phyloP scores from a whole-genome alignment of 2,113 vertebrate genomes.

The Pseudorhombus dupliciocellatus region DNA sequence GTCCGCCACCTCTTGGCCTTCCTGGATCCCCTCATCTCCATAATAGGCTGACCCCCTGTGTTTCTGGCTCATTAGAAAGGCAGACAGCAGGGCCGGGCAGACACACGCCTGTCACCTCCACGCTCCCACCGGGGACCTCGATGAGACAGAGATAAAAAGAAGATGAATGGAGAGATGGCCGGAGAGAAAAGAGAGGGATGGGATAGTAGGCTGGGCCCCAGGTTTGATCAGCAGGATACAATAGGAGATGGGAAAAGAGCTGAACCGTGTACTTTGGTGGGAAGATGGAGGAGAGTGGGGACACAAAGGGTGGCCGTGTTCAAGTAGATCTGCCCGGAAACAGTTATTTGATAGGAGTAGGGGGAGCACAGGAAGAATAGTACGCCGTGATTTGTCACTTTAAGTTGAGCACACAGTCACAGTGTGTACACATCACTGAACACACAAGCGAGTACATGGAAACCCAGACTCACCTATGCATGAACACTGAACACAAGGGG shows the following conservation, averaged over 20 bases:
- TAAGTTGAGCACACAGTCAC: constrained; percentile 12
- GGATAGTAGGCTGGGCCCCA: constrained; percentile 40
- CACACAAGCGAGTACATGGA: not conserved
- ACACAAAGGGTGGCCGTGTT: constrained; percentile 19
- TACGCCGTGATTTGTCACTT: constrained; percentile 42
- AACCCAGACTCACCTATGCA: constrained; percentile 2
- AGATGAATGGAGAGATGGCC: constrained; percentile 54
- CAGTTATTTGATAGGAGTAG: constrained; percentile 48
- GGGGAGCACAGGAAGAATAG: constrained; percentile 7
- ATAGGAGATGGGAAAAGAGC: constrained; percentile 3
- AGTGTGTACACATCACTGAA: constrained; percentile 2
- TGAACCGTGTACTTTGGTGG: constrained; percentile 14
- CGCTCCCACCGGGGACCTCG: constrained; percentile 62
- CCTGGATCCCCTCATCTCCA: constrained; percentile 84
- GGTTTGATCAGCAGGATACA: constrained; percentile 56
- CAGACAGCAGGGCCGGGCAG: constrained; percentile 79
- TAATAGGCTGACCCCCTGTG: constrained; percentile 85
- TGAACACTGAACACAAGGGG: not conserved
- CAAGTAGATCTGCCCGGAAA: constrained; percentile 62
- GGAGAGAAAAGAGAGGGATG: constrained; percentile 32
- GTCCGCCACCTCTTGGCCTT: constrained; percentile 82
- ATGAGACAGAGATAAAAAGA: constrained; percentile 60
- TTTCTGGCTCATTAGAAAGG: constrained; percentile 87
- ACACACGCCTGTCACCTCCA: constrained; percentile 63
- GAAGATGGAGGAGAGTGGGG: constrained; percentile 4